These are phyloP conservation scores for Branchipolynoe longqiensis DNA, from an alignment of 2,888 invertebrate species.

Conservation along the genomic window DNA sequence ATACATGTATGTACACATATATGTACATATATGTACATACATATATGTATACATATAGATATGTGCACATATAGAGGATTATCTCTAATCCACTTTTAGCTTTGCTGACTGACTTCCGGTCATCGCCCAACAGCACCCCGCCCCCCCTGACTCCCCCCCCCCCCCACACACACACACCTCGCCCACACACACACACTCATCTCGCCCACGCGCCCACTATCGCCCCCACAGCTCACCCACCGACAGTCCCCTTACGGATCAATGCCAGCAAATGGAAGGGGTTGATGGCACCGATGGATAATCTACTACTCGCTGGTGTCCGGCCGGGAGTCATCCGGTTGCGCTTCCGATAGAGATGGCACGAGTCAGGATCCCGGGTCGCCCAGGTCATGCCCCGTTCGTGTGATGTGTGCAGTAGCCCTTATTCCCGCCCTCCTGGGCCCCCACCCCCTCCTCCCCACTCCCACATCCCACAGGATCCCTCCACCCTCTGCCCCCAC, in stretches of 20 bases:
- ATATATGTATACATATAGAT: too few species aligned
- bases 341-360: neutral
- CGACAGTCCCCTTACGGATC: neutral
- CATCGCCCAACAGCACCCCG: neutral
- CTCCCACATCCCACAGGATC: too few species aligned
- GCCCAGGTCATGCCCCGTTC: too few species aligned
- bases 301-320: constrained; percentile 10
- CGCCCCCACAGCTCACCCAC: neutral
- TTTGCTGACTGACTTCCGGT: neutral
- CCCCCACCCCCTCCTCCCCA: neutral
- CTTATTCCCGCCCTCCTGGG: neutral
- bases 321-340: neutral
- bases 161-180: constrained; percentile 1
- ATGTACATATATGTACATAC: too few species aligned
- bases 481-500: too few species aligned
- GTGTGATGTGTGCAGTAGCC: too few species aligned
- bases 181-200: neutral
- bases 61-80: too few species aligned
- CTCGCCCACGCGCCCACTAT: constrained; percentile 7
- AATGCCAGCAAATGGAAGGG: neutral
- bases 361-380: too few species aligned
- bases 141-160: neutral
- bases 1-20: too few species aligned
- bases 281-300: neutral
- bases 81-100: neutral